phyloP scores from a whole-genome alignment of 2,113 vertebrate genomes.

The Zeus faber region DNA sequence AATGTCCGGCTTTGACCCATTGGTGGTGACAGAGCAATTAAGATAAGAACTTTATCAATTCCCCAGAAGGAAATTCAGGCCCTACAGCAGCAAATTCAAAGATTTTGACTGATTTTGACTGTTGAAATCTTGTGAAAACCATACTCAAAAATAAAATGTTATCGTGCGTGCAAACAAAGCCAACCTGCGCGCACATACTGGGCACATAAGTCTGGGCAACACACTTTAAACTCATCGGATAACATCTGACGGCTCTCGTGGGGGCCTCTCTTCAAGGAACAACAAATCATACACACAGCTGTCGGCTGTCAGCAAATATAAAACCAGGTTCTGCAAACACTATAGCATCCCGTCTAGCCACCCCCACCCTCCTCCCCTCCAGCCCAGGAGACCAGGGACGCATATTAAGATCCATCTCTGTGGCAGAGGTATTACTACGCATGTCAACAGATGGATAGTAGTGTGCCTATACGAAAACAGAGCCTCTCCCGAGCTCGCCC shows the following conservation, averaged over 20 bases:
- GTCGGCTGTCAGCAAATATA: conserved; percentile 53
- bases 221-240: conserved; percentile 43
- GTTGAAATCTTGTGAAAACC: too few relatives aligned
- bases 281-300: conserved; percentile 31
- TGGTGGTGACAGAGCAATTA: too few relatives aligned
- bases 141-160: too few relatives aligned
- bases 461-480: conserved; percentile 52
- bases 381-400: conserved; percentile 32
- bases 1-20: too few relatives aligned
- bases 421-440: too few relatives aligned
- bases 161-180: too few relatives aligned
- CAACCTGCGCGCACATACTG: too few relatives aligned
- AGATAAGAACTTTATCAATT: too few relatives aligned
- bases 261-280: conserved; percentile 47
- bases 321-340: conserved; percentile 53
- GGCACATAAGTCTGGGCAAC: too few relatives aligned
- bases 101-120: too few relatives aligned
- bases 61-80: too few relatives aligned
- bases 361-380: conserved; percentile 2
- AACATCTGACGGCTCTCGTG: conserved; percentile 58
- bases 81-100: too few relatives aligned
- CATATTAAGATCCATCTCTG: conserved; percentile 16
- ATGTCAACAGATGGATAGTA: conserved; percentile 9
- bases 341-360: conserved; percentile 41
- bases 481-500: conserved; percentile 46